Conservation (phyloP, 2,888 invertebrate genomes). For the Leptopilina syphax region DNA sequence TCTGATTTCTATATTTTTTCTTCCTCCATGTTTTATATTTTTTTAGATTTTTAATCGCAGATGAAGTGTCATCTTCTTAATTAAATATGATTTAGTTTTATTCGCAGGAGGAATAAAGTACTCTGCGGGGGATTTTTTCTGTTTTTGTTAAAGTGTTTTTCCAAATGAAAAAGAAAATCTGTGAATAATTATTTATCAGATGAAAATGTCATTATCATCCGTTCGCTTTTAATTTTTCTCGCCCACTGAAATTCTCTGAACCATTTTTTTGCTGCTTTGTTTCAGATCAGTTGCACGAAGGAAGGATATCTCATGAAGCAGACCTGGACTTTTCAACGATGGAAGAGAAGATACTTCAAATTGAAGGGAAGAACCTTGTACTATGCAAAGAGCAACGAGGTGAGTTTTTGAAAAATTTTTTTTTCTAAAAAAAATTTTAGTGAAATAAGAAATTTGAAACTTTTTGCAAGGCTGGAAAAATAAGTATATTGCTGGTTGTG, state of each 20-base stretch:
- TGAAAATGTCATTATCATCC: not conserved
- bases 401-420: conserved; percentile 74
- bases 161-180: not conserved
- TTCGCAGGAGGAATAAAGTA: not conserved
- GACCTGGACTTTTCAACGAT: conserved; percentile 90
- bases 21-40: no score
- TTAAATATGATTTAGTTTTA: not conserved
- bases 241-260: not conserved
- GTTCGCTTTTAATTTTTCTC: conserved; percentile 1
- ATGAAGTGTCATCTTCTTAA: not conserved
- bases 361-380: conserved; percentile 89
- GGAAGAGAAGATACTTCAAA: conserved; percentile 91
- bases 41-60: not conserved
- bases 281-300: conserved; percentile 80
- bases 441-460: no score
- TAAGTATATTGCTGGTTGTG: no score
- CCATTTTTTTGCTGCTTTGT: conserved; percentile 49
- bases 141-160: not conserved
- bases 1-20: not conserved
- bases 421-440: not conserved
- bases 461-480: no score
- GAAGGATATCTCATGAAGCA: conserved; percentile 93
- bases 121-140: not conserved
- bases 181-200: not conserved
- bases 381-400: conserved; percentile 93